Conservation (phyloP, 2,888 invertebrate species). For the Nymphalis polychloros region DNA sequence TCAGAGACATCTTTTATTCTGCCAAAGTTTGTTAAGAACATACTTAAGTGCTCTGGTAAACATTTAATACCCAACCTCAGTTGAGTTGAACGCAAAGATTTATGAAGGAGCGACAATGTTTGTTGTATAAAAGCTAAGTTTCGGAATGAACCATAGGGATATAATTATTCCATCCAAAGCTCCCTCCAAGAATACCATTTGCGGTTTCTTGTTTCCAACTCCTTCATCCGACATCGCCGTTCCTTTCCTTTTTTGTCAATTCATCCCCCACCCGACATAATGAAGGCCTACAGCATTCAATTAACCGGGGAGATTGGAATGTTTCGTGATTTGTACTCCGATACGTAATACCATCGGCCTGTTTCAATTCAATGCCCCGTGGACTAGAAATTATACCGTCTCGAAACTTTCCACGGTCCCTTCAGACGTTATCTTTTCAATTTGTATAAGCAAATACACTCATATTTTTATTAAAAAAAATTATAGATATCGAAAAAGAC, state of each 20-base stretch:
- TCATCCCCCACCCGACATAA: constrained; percentile 62
- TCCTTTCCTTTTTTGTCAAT: constrained; percentile 66
- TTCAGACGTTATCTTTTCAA: constrained; percentile 1
- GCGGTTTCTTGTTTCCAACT: constrained; percentile 68
- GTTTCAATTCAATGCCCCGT: constrained; percentile 51
- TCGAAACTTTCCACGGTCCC: constrained; percentile 1
- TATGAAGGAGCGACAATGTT: constrained; percentile 55
- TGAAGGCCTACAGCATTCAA: constrained; percentile 79
- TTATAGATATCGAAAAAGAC: not conserved
- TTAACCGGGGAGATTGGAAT: constrained; percentile 75
- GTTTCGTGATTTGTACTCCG: constrained; percentile 75
- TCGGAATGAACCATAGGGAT: constrained; percentile 47
- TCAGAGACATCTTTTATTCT: constrained; percentile 18
- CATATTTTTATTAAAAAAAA: not conserved
- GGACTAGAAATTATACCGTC: constrained; percentile 11
- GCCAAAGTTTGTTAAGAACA: constrained; percentile 61
- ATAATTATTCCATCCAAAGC: constrained; percentile 71
- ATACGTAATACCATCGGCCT: constrained; percentile 69
- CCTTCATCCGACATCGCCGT: constrained; percentile 51
- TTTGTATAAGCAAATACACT: constrained; percentile 3
- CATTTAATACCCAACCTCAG: constrained; percentile 62
- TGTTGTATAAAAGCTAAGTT: constrained; percentile 67
- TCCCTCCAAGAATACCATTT: constrained; percentile 70
- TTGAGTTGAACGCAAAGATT: constrained; percentile 52
- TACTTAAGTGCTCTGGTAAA: constrained; percentile 57